phyloP scores from a whole-genome alignment of 2,797 vertebrate species.

The Pipistrellus pipistrellus region DNA sequence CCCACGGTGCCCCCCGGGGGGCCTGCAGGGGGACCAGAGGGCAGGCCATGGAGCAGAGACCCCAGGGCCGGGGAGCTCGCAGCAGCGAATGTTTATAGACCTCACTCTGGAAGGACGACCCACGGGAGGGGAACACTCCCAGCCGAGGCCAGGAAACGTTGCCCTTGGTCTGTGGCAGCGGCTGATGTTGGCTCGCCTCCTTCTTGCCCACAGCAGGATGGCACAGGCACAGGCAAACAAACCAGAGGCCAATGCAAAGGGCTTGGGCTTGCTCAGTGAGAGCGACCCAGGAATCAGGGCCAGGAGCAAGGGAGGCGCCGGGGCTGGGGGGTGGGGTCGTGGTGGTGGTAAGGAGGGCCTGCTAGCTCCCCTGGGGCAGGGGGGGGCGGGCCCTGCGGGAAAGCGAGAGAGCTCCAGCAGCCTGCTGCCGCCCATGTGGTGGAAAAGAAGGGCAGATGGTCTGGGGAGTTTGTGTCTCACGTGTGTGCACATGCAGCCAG shows the following conservation, averaged over 20 bases:
- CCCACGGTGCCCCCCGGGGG: background rate
- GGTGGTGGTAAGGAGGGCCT: background rate
- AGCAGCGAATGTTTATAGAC: background rate
- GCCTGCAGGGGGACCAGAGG: fast-evolving
- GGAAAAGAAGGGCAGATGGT: background rate
- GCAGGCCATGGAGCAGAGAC: background rate
- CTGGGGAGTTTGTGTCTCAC: background rate
- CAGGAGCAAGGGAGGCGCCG: background rate
- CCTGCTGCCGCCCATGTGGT: background rate
- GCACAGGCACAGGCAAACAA: slow-evolving; percentile 64
- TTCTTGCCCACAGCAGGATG: slow-evolving; percentile 35
- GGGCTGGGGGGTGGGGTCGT: background rate
- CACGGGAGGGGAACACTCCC: slow-evolving; percentile 47
- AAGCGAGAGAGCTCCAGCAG: background rate
- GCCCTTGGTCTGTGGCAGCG: slow-evolving; percentile 40
- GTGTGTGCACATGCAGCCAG: fast-evolving
- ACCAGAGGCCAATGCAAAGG: background rate
- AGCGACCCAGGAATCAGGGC: background rate
- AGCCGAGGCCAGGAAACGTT: slow-evolving; percentile 52
- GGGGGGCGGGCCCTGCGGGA: background rate
- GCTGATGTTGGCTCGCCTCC: slow-evolving; percentile 12
- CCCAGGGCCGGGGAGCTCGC: background rate
- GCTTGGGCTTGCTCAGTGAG: background rate
- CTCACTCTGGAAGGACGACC: slow-evolving; percentile 58
- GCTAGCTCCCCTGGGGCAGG: too few relatives aligned